Evolutionary conservation across 2,797 vertebrate species (phyloP).

Genomic region (Typhlichthys subterraneus): DNA sequence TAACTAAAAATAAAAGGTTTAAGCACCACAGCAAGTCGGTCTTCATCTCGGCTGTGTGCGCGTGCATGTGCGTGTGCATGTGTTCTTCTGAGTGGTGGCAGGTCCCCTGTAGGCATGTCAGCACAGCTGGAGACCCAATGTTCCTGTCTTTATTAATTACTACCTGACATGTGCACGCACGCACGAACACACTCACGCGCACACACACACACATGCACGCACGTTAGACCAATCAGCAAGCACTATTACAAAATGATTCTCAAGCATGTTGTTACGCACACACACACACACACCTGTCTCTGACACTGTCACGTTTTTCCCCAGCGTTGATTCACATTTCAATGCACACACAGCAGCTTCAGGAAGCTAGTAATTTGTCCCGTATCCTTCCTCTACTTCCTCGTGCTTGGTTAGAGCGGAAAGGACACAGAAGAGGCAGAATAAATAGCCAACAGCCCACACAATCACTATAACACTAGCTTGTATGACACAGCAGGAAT

Average conservation of each 20-base stretch:
- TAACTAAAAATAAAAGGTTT: constrained; percentile 31
- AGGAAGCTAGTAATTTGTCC: constrained; percentile 53
- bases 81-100: constrained; percentile 31
- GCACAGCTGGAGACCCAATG: constrained; percentile 57
- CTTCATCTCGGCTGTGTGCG: constrained; percentile 19
- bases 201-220: constrained; percentile 17
- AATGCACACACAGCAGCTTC: constrained; percentile 16
- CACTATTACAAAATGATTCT: constrained; percentile 23
- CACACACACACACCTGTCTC: constrained; percentile 35
- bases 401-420: constrained; percentile 51
- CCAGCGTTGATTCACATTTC: constrained; percentile 1
- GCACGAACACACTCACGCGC: constrained; percentile 17
- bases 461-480: constrained; percentile 20
- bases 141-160: constrained; percentile 74
- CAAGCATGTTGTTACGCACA: constrained; percentile 14
- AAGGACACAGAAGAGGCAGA: constrained; percentile 45
- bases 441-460: constrained; percentile 47
- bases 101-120: constrained; percentile 45
- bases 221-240: constrained; percentile 24
- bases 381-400: constrained; percentile 35
- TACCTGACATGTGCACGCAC: constrained; percentile 57
- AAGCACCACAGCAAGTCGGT: constrained; percentile 17
- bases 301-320: constrained; percentile 7
- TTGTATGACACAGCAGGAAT: constrained; percentile 34
- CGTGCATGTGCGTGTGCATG: constrained; percentile 11